Conservation (phyloP, 92 coral and sea anemone species). For the Anthopleura xanthogrammica region DNA sequence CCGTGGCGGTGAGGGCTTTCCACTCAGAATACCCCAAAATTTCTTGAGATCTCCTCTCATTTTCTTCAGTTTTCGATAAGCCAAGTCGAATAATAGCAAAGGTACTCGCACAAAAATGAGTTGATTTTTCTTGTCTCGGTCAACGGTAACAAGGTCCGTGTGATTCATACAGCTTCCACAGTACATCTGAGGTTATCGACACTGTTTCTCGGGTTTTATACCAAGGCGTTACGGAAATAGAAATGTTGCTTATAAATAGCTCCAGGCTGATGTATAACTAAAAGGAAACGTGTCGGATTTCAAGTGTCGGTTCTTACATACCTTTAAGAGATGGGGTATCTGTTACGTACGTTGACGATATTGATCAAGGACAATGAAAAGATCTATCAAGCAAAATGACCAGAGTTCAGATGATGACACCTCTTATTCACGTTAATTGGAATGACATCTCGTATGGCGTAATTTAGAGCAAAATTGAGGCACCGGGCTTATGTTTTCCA, state of each 20-base stretch:
- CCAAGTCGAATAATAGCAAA: constrained; percentile 2
- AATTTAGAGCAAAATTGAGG: background rate
- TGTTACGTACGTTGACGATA: constrained; percentile 15
- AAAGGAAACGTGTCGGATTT: background rate
- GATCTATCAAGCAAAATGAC: background rate
- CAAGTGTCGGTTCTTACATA: background rate
- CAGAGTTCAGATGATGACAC: background rate
- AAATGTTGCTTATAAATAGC: background rate
- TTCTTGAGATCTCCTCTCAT: constrained; percentile 39
- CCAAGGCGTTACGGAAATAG: constrained; percentile 29
- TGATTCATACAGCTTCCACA: background rate
- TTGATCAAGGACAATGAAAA: constrained; percentile 25
- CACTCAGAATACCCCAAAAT: constrained; percentile 41
- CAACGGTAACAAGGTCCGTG: background rate
- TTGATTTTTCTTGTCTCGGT: background rate
- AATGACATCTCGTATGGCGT: background rate
- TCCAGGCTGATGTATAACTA: background rate
- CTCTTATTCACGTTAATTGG: background rate
- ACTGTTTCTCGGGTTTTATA: constrained; percentile 7
- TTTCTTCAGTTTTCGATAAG: constrained; percentile 2
- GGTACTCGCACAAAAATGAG: constrained; percentile 1
- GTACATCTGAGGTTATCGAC: constrained; percentile 17
- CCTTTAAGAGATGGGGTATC: constrained; percentile 2
- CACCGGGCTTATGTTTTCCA: background rate
- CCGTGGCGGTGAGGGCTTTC: constrained; percentile 17